These are phyloP conservation scores for Diceros bicornis DNA, from an alignment of 2,797 vertebrate species.

Conservation along the genomic window DNA sequence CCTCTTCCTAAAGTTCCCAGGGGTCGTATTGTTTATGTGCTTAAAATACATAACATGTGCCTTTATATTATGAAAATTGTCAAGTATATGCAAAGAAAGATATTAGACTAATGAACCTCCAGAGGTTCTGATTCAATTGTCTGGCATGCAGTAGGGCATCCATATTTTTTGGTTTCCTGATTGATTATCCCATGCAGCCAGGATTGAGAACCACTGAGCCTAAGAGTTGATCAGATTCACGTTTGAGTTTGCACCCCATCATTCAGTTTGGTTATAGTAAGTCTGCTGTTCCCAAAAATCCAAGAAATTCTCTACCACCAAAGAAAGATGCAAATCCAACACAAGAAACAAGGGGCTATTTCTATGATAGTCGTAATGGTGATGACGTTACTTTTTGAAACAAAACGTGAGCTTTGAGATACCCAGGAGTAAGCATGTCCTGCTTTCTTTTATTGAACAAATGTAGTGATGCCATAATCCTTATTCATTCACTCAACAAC, in stretches of 20 bases:
- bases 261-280: neutral
- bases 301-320: neutral
- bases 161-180: neutral
- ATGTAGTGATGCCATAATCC: neutral
- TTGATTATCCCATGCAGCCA: neutral
- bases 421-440: neutral
- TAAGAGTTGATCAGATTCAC: neutral
- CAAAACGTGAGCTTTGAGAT: neutral
- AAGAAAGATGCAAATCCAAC: neutral
- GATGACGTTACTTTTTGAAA: neutral
- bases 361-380: neutral
- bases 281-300: neutral
- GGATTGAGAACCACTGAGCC: neutral
- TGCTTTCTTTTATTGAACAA: neutral
- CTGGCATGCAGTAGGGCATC: neutral
- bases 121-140: neutral
- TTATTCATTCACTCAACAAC: neutral
- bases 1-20: neutral
- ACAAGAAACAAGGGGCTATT: neutral
- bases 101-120: neutral
- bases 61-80: neutral
- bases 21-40: neutral
- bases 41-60: neutral
- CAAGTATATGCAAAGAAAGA: neutral
- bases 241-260: neutral